A percentile compares a stretch with the other conserved stretches of the same genome.
Conservation (phyloP, 1,140 invertebrate species). For the Caerostris darwini region DNA sequence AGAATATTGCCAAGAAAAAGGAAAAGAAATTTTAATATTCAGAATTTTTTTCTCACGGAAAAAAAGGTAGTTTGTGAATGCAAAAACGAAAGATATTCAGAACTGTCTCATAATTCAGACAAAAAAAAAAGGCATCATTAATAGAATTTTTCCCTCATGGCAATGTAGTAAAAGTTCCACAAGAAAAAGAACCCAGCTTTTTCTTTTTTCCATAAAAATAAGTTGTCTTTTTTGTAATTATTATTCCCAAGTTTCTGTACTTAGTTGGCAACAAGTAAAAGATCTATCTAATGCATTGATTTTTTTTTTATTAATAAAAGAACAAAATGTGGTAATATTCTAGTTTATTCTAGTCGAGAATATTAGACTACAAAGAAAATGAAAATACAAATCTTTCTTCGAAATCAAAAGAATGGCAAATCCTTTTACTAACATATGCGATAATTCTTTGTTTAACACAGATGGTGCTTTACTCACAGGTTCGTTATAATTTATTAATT, state of each 20-base stretch:
- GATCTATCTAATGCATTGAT: conserved; percentile 9
- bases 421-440: too few relatives aligned
- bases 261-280: conserved; percentile 39
- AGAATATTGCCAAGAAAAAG: conserved; percentile 2
- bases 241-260: not conserved
- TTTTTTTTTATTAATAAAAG: not conserved
- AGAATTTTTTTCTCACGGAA: not conserved
- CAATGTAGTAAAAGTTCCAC: not conserved
- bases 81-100: not conserved
- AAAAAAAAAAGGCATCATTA: conserved; percentile 7
- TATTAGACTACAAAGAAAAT: too few relatives aligned
- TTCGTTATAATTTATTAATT: too few relatives aligned
- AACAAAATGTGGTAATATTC: too few relatives aligned
- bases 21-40: not conserved
- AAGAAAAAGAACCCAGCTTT: not conserved
- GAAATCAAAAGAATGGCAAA: too few relatives aligned
- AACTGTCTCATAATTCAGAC: not conserved
- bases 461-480: too few relatives aligned
- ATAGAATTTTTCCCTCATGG: conserved; percentile 32
- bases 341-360: too few relatives aligned
- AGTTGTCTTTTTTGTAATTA: not conserved
- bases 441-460: too few relatives aligned
- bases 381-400: too few relatives aligned
- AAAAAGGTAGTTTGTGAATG: not conserved
- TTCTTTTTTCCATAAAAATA: not conserved